These are phyloP conservation scores for Phthorimaea operculella DNA, from an alignment of 1,140 invertebrate species.

Conservation along the genomic window DNA sequence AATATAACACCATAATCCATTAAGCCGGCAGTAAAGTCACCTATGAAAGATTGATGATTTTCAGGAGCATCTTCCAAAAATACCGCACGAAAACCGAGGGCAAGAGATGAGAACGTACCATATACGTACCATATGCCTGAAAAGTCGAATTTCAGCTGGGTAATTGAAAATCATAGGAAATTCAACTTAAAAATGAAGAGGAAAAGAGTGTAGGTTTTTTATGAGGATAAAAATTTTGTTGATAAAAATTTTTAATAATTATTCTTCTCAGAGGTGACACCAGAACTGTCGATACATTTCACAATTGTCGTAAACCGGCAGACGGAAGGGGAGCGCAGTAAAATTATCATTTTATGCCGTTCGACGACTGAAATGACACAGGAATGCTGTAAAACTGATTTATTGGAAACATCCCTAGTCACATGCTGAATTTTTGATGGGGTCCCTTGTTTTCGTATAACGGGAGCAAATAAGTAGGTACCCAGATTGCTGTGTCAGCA, in stretches of 20 bases:
- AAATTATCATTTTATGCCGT: constrained; percentile 68
- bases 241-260: too few relatives aligned
- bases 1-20: constrained; percentile 20
- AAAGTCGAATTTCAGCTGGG: background rate
- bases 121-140: constrained; percentile 53
- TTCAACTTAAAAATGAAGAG: background rate
- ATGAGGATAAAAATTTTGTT: background rate
- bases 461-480: constrained; percentile 13
- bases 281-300: constrained; percentile 66
- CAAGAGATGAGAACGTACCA: constrained; percentile 36
- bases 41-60: constrained; percentile 54
- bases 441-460: constrained; percentile 57
- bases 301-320: constrained; percentile 65
- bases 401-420: constrained; percentile 63
- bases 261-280: constrained; percentile 54
- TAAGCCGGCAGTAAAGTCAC: constrained; percentile 37
- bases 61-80: constrained; percentile 45
- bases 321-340: constrained; percentile 64
- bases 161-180: background rate
- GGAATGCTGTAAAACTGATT: constrained; percentile 68
- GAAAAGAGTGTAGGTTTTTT: too few relatives aligned
- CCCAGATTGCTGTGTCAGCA: too few relatives aligned
- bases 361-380: constrained; percentile 65
- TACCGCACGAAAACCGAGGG: constrained; percentile 29
- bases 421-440: constrained; percentile 63